These are phyloP conservation scores for Drosophila yooni DNA, from an alignment of 2,888 invertebrate genomes.

Conservation along the genomic window DNA sequence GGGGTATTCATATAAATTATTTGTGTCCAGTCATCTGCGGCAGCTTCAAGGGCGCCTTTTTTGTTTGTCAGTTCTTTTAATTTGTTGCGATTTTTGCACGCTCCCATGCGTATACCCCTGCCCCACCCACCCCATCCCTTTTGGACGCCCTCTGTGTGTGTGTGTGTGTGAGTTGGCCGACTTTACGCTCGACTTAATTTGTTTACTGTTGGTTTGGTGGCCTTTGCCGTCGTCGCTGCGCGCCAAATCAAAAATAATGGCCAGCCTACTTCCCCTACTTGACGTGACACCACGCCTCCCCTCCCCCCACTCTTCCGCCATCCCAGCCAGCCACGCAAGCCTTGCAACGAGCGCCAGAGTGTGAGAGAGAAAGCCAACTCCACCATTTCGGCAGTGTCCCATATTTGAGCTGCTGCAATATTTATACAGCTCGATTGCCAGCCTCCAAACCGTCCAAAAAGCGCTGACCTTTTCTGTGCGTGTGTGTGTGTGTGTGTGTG, in stretches of 20 bases:
- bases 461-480: conserved; percentile 13
- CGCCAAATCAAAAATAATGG: conserved; percentile 77
- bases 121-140: neutral
- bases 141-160: neutral
- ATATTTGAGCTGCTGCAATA: conserved; percentile 71
- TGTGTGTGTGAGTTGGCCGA: conserved; percentile 44
- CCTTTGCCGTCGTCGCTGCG: conserved; percentile 56
- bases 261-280: conserved; percentile 25
- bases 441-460: conserved; percentile 9
- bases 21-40: conserved; percentile 53
- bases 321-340: neutral
- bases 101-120: conserved; percentile 48
- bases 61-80: conserved; percentile 71
- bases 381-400: conserved; percentile 52
- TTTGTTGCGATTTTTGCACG: conserved; percentile 76
- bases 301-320: rapidly evolving
- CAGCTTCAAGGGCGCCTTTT: conserved; percentile 47
- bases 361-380: neutral
- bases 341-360: neutral
- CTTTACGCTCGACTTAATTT: conserved; percentile 79
- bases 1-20: conserved; percentile 36
- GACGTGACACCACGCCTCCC: neutral
- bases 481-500: conserved; percentile 14
- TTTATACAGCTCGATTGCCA: conserved; percentile 52
- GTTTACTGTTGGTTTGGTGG: conserved; percentile 76